phyloP scores from a whole-genome alignment of 2,888 invertebrate genomes.

The Clivina fossor region DNA sequence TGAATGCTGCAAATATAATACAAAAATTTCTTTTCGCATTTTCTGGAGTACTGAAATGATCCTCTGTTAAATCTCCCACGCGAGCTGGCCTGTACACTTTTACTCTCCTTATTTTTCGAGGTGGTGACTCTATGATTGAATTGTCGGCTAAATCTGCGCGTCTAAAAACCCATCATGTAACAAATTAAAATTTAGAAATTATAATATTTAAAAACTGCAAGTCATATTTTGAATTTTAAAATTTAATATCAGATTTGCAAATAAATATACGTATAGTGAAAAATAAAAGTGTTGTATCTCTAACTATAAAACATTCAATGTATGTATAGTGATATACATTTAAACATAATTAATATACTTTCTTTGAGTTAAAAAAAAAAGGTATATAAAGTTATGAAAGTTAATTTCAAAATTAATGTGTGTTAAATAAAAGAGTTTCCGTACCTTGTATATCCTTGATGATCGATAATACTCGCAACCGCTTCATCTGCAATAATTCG shows the following conservation, averaged over 20 bases:
- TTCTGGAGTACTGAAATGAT: neutral
- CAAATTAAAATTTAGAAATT: neutral
- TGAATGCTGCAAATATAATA: neutral
- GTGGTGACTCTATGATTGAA: neutral
- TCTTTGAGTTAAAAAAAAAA: no score
- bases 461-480: neutral
- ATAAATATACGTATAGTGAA: no score
- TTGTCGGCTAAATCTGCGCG: neutral
- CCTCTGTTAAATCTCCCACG: neutral
- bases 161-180: neutral
- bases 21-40: neutral
- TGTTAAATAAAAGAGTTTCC: no score
- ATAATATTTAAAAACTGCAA: neutral
- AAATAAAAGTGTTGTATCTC: no score
- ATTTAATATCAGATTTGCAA: no score
- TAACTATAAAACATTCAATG: no score
- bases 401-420: no score
- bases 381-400: no score
- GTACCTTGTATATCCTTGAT: constrained; percentile 1
- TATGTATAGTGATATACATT: no score
- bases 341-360: no score
- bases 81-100: neutral
- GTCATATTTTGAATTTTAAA: no score
- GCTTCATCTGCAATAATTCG: neutral
- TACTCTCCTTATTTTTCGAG: neutral